A percentile compares a stretch with the other conserved stretches of the same genome.
These are phyloP conservation scores for Dascyllus trimaculatus DNA, from an alignment of 2,113 vertebrate species.

Conservation along the genomic window DNA sequence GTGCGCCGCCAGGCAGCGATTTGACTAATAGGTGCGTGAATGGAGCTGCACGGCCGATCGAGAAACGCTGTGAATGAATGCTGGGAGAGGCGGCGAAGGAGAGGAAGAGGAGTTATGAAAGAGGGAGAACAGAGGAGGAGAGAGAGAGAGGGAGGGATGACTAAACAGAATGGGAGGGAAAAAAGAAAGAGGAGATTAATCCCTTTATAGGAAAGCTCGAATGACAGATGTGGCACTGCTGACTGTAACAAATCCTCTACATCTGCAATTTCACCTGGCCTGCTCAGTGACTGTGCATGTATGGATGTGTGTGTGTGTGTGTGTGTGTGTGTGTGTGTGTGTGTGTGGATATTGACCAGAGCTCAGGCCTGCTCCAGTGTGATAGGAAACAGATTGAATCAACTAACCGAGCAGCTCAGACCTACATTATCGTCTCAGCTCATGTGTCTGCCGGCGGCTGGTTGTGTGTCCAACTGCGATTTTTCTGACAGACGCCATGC, in stretches of 20 bases:
- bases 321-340: constrained; percentile 34
- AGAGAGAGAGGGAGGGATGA: background rate
- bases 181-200: constrained; percentile 5
- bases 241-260: constrained; percentile 28
- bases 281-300: background rate
- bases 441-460: background rate
- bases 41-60: constrained; percentile 7
- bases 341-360: background rate
- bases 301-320: background rate
- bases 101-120: background rate
- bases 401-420: constrained; percentile 7
- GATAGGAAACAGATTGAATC: constrained; percentile 39
- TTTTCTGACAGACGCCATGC: no score
- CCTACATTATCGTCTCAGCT: constrained; percentile 11
- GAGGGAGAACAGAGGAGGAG: background rate
- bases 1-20: constrained; percentile 22
- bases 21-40: constrained; percentile 9
- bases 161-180: background rate
- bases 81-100: background rate
- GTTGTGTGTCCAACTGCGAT: background rate
- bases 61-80: constrained; percentile 12
- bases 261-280: constrained; percentile 30
- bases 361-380: constrained; percentile 8
- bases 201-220: constrained; percentile 1
- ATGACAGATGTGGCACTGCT: constrained; percentile 24